Conservation (phyloP, 2,797 vertebrate species). For the Lerista edwardsae region DNA sequence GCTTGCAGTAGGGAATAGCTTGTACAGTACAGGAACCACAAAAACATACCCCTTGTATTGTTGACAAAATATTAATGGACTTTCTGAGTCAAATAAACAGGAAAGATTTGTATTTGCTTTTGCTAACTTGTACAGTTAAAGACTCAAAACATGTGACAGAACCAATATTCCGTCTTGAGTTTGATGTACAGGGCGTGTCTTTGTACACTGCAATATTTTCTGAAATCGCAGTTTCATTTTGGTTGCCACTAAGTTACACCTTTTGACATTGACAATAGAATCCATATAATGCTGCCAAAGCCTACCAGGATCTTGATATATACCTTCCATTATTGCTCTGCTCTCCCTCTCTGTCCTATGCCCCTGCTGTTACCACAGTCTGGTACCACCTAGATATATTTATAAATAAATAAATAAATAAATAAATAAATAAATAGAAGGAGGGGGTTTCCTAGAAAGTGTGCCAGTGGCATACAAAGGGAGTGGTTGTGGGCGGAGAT, state of each 20-base stretch:
- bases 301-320: background rate
- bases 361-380: background rate
- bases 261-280: background rate
- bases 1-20: background rate
- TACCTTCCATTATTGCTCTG: no score
- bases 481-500: no score
- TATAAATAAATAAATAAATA: background rate
- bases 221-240: background rate
- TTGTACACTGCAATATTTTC: background rate
- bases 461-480: no score
- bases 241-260: background rate
- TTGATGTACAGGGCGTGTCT: background rate
- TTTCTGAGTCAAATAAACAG: background rate
- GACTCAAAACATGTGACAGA: background rate
- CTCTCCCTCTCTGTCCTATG: background rate
- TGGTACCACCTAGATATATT: background rate
- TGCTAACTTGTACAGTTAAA: background rate
- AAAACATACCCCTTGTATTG: background rate
- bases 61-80: background rate
- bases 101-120: background rate
- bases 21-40: background rate
- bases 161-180: background rate
- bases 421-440: background rate
- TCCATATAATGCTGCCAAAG: background rate
- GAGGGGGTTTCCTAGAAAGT: background rate